Evolutionary conservation across 2,113 vertebrate genomes (phyloP).

Genomic region (Saguinus imperator): DNA sequence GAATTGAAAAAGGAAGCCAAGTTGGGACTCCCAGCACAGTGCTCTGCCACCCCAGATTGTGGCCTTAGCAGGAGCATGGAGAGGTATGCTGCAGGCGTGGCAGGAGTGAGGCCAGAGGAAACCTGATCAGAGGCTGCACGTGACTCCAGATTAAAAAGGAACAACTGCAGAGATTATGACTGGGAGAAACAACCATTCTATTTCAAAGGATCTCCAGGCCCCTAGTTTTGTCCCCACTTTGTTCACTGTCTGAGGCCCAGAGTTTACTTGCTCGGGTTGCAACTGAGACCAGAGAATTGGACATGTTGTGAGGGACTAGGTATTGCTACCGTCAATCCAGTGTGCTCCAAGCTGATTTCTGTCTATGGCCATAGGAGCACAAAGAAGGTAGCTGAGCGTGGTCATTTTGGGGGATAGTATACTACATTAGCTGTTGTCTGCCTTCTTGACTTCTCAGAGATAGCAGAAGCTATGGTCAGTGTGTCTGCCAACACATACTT

Average conservation of each 20-base stretch:
- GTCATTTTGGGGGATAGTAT: background rate
- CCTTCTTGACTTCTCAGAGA: conserved; percentile 71
- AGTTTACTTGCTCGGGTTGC: conserved; percentile 10
- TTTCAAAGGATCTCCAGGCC: conserved; percentile 5
- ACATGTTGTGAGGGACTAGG: background rate
- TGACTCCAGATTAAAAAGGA: conserved; percentile 59
- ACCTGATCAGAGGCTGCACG: conserved; percentile 37
- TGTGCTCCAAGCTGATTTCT: background rate
- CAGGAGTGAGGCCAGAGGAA: conserved; percentile 36
- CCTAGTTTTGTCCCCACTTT: conserved; percentile 1
- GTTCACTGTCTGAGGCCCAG: background rate
- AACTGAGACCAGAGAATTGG: background rate
- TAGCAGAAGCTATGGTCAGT: conserved; percentile 55
- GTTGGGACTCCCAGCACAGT: background rate
- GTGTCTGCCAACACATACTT: conserved; percentile 82
- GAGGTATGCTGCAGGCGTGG: conserved; percentile 44
- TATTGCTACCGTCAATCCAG: background rate
- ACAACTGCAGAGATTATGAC: conserved; percentile 54
- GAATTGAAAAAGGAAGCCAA: background rate
- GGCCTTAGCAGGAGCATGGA: background rate
- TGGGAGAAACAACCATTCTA: conserved; percentile 33
- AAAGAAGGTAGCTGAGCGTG: background rate
- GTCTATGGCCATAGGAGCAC: background rate
- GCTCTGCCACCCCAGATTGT: background rate
- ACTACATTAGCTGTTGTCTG: conserved; percentile 33